phyloP scores from a whole-genome alignment of 2,113 vertebrate genomes.

The Amphilophus citrinellus region DNA sequence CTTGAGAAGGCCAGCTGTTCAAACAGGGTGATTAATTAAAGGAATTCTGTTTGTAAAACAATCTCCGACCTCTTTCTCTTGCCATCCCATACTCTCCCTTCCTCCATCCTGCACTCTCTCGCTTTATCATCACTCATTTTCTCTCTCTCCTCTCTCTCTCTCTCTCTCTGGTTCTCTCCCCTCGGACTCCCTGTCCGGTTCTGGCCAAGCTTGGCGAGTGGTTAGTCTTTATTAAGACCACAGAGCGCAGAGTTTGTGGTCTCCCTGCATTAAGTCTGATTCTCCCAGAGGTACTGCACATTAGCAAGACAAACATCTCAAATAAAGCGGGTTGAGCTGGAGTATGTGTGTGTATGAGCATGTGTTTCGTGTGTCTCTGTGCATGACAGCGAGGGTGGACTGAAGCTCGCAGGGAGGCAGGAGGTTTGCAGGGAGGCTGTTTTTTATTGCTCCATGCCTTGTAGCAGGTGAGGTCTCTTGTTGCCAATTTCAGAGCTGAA shows the following conservation, averaged over 20 bases:
- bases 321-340: constrained; percentile 49
- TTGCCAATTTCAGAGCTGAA: constrained; percentile 73
- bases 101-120: constrained; percentile 49
- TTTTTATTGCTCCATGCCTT: constrained; percentile 66
- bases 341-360: constrained; percentile 20
- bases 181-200: constrained; percentile 36
- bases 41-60: constrained; percentile 97
- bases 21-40: constrained; percentile 99
- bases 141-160: constrained; percentile 33
- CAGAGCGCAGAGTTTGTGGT: constrained; percentile 58
- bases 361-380: constrained; percentile 20
- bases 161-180: constrained; percentile 41
- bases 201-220: constrained; percentile 43
- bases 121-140: constrained; percentile 63
- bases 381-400: neutral
- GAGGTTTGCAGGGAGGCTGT: constrained; percentile 34
- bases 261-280: constrained; percentile 71
- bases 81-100: constrained; percentile 49
- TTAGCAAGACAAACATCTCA: constrained; percentile 79
- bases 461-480: constrained; percentile 82
- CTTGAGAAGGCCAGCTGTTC: constrained; percentile 93
- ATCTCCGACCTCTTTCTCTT: constrained; percentile 78
- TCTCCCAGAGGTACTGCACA: constrained; percentile 74
- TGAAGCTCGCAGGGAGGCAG: constrained; percentile 19
- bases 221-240: constrained; percentile 69